Evolutionary conservation across 2,797 vertebrate species (phyloP).

Genomic region (Sphenodon punctatus): DNA sequence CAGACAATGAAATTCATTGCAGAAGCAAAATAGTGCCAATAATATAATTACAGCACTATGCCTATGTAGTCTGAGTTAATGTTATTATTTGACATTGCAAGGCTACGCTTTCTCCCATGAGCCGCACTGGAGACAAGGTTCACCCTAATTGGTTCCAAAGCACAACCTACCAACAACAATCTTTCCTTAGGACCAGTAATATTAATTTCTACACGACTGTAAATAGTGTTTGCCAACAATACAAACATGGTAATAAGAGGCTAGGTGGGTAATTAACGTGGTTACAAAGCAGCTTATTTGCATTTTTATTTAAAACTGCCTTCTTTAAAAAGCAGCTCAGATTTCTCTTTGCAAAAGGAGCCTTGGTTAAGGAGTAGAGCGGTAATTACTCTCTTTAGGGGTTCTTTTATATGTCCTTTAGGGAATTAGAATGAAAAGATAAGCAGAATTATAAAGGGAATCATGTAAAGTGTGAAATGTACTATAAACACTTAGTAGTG

Average conservation of each 20-base stretch:
- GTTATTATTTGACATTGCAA: slow-evolving; percentile 88
- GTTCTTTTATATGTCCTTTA: slow-evolving; percentile 89
- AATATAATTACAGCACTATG: slow-evolving; percentile 79
- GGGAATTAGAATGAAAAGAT: slow-evolving; percentile 92
- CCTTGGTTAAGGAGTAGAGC: slow-evolving; percentile 85
- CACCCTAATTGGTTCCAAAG: slow-evolving; percentile 97
- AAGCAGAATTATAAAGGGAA: slow-evolving; percentile 99
- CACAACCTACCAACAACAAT: slow-evolving; percentile 85
- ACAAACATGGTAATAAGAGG: slow-evolving; percentile 93
- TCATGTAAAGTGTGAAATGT: slow-evolving; percentile 91
- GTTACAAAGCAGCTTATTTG: slow-evolving; percentile 99
- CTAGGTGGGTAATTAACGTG: slow-evolving; percentile 99
- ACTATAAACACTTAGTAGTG: slow-evolving; percentile 86
- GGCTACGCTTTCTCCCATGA: slow-evolving; percentile 82
- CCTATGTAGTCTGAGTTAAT: slow-evolving; percentile 80
- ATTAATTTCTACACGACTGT: slow-evolving; percentile 90
- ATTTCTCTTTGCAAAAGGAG: slow-evolving; percentile 85
- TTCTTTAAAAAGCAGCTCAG: slow-evolving; percentile 85
- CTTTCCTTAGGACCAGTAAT: slow-evolving; percentile 83
- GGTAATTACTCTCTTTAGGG: slow-evolving; percentile 89
- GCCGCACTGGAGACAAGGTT: slow-evolving; percentile 81
- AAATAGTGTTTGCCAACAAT: slow-evolving; percentile 95
- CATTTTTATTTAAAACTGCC: slow-evolving; percentile 91
- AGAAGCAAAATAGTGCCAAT: slow-evolving; percentile 77
- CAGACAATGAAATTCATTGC: slow-evolving; percentile 69